phyloP scores from a whole-genome alignment of 2,888 invertebrate species.

The Apodemia hepburni region DNA sequence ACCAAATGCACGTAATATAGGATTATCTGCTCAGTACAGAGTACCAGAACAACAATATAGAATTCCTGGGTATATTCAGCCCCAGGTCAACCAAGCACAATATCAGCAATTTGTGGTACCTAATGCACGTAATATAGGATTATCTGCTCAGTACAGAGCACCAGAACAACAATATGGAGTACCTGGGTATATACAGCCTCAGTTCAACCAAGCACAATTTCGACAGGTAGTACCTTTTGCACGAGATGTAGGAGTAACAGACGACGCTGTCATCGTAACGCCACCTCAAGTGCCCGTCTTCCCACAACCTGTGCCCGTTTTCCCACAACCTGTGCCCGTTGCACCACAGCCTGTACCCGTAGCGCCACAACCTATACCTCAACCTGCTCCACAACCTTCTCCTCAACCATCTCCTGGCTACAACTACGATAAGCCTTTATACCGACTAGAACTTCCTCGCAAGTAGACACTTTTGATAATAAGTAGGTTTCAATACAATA shows the following conservation, averaged over 20 bases:
- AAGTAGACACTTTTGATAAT: constrained; percentile 42
- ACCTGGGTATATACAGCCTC: constrained; percentile 13
- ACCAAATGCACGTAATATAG: background rate
- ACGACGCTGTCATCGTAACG: constrained; percentile 69
- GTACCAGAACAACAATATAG: constrained; percentile 8
- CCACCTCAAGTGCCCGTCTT: constrained; percentile 60
- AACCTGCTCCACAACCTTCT: constrained; percentile 39
- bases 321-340: constrained; percentile 31
- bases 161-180: constrained; percentile 10
- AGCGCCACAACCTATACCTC: constrained; percentile 31
- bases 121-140: background rate
- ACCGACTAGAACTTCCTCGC: constrained; percentile 60
- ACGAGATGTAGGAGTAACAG: constrained; percentile 65
- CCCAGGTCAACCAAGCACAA: constrained; percentile 31
- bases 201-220: constrained; percentile 24
- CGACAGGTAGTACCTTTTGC: constrained; percentile 44
- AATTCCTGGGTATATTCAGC: constrained; percentile 28
- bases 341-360: constrained; percentile 34
- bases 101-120: constrained; percentile 22
- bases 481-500: too few relatives aligned
- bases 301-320: constrained; percentile 31
- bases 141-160: constrained; percentile 10
- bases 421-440: constrained; percentile 63
- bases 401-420: constrained; percentile 50
- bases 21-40: constrained; percentile 8